Base-by-base conservation (phyloP, 1,140 invertebrate genomes). In the Calephelis virginiensis region DNA sequence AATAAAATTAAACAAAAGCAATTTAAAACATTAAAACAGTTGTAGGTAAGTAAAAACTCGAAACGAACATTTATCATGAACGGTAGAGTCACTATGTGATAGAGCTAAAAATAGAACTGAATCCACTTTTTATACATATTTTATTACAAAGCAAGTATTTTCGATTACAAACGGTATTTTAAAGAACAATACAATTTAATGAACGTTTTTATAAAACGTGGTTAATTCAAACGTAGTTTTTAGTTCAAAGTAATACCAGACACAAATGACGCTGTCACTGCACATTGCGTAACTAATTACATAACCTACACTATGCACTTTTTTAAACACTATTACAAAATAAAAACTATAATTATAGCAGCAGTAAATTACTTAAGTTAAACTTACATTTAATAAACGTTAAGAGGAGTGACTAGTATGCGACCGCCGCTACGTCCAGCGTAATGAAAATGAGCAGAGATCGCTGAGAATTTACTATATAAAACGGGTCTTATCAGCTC, bases 401-500 rank as follows among this genome's bases (percentile, higher is more conserved):
- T 72, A 81, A 80, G 70, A 78, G 75, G 72, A 86, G 75, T 77
- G 77, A 80, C 76, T 76, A 81, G 75, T 77, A 76, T 78, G 72
- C 78, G 80, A 81, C 81, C 72, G 75, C 75, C 79, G 85, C 80
- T 80, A 67, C 72, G 76, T 76, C 77, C 78, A 83, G 81, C 85
- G 80, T 75, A 72, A 80, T 78, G 72, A 70, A 89, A 90, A 89
- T 90, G 87, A 90, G 76, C 67, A 72, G 76, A 71, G 68, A 67
- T 66, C 71, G 77, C 61, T 65, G 77, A 75, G 80, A 76, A 82
- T 86, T 83, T 79, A 86, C 76, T 89, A 85, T 90, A 86, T 90
- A 90, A 89, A 86, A 89, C 80, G 67, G 62, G 75, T 72, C 82
- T 90, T 90, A 90, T 90, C 87, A 87, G 70, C 82, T 43, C 3